Conservation (phyloP, 2,797 vertebrate species). For the Artibeus lituratus region DNA sequence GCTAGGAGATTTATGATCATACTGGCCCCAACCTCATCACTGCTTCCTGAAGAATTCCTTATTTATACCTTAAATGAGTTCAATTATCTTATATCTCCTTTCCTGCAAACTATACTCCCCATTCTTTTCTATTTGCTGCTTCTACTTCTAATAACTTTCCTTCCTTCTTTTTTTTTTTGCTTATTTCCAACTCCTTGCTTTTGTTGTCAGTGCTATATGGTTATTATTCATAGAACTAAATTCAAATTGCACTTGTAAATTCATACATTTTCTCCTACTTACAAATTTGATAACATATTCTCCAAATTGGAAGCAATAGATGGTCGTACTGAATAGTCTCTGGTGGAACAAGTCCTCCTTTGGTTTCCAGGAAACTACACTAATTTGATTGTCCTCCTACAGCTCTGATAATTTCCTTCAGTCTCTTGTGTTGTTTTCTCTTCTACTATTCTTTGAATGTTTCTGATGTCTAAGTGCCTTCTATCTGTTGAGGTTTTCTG, state of each 20-base stretch:
- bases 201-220: neutral
- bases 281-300: neutral
- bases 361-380: neutral
- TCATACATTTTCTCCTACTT: neutral
- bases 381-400: neutral
- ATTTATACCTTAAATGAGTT: neutral
- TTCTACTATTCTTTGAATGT: neutral
- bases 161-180: neutral
- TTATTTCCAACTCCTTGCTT: neutral
- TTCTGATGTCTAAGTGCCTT: neutral
- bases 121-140: neutral
- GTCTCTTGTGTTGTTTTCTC: neutral
- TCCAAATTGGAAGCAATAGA: neutral
- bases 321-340: neutral
- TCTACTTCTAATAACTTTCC: neutral
- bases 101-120: neutral
- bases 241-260: neutral
- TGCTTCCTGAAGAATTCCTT: neutral
- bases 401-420: neutral
- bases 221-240: neutral
- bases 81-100: neutral
- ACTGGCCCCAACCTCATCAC: neutral
- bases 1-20: neutral
- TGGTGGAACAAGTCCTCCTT: neutral
- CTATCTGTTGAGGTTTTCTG: neutral